Conservation (phyloP, 2,797 vertebrate species). For the Rhinogobio ventralis region DNA sequence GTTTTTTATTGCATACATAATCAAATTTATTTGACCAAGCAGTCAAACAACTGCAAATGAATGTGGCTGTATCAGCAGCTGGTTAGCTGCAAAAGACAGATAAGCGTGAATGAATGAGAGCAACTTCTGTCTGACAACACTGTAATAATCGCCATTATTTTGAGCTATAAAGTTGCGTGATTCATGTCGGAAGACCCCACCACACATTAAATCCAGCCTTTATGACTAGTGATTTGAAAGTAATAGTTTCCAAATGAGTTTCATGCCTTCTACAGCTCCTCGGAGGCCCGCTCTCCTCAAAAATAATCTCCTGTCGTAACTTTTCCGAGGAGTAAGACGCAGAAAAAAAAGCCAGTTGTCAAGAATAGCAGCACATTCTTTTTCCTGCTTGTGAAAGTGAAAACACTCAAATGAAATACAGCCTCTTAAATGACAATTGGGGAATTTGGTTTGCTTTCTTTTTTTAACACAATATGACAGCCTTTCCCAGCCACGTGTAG, state of each 20-base stretch:
- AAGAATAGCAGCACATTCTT: conserved; percentile 38
- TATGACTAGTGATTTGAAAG: conserved; percentile 64
- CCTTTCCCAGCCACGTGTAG: conserved; percentile 22
- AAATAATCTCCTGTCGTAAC: conserved; percentile 48
- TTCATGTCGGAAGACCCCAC: conserved; percentile 59
- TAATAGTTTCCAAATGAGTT: conserved; percentile 66
- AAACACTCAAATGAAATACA: conserved; percentile 47
- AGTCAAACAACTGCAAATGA: conserved; percentile 57
- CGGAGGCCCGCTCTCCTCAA: conserved; percentile 50
- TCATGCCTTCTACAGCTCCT: conserved; percentile 58
- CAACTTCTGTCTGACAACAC: conserved; percentile 54
- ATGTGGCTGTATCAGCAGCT: conserved; percentile 47
- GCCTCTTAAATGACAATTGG: conserved; percentile 30
- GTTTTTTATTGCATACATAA: conserved; percentile 58
- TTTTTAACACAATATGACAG: conserved; percentile 44
- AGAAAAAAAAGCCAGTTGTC: background rate
- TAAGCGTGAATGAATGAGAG: conserved; percentile 52
- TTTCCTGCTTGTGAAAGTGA: conserved; percentile 40
- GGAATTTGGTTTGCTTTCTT: conserved; percentile 38
- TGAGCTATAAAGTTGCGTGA: conserved; percentile 62
- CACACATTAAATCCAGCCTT: conserved; percentile 61
- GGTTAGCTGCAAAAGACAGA: conserved; percentile 56
- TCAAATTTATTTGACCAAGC: conserved; percentile 59
- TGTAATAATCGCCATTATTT: conserved; percentile 62
- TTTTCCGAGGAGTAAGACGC: conserved; percentile 25